phyloP scores from a whole-genome alignment of 2,797 vertebrate genomes.

The Taenioides sp. region DNA sequence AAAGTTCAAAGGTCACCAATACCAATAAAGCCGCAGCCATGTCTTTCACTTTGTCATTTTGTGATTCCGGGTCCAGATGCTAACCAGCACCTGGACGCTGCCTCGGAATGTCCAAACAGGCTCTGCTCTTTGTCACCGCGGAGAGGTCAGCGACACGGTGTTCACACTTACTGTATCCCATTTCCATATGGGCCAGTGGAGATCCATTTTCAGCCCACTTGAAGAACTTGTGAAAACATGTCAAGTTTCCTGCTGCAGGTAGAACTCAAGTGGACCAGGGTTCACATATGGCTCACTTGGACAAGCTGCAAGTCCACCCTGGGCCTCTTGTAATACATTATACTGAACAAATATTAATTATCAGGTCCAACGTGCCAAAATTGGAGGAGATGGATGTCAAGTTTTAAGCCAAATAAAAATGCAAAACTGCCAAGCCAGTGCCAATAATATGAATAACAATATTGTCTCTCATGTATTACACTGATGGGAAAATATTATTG shows the following conservation, averaged over 20 bases:
- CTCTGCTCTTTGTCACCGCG: conserved; percentile 27
- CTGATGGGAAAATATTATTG: background rate
- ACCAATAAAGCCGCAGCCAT: conserved; percentile 2
- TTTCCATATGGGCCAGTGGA: conserved; percentile 35
- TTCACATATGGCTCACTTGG: conserved; percentile 26
- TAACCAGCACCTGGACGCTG: conserved; percentile 18
- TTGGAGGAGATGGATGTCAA: background rate
- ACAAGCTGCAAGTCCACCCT: conserved; percentile 4
- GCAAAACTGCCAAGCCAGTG: background rate
- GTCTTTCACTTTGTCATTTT: background rate
- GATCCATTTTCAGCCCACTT: conserved; percentile 31
- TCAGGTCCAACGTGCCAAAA: background rate
- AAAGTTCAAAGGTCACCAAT: conserved; percentile 21
- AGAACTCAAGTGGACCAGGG: conserved; percentile 4
- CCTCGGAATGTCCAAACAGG: conserved; percentile 7
- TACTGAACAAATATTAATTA: conserved; percentile 9
- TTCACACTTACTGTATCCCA: conserved; percentile 48
- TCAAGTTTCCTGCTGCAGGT: conserved; percentile 24
- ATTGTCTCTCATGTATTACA: background rate
- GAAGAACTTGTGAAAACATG: conserved; percentile 36
- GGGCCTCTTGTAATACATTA: conserved; percentile 7
- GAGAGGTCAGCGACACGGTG: conserved; percentile 41
- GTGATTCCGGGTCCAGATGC: conserved; percentile 25
- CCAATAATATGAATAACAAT: background rate
- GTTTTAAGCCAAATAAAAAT: background rate